These are phyloP conservation scores for Rhagonycha lutea DNA, from an alignment of 2,888 invertebrate species.

Conservation along the genomic window DNA sequence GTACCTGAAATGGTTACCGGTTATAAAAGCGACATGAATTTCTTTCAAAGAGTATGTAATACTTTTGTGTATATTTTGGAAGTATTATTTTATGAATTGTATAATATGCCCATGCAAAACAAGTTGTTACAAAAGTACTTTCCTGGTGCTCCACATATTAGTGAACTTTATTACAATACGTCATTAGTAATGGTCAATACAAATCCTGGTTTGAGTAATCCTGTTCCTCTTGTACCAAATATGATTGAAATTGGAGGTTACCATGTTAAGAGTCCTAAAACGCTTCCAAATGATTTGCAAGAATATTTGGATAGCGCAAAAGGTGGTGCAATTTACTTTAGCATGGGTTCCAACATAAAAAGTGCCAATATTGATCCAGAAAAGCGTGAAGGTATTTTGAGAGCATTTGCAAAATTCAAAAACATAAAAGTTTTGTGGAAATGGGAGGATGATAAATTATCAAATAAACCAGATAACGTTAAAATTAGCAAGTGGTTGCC, in stretches of 20 bases:
- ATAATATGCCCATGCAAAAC: slow-evolving; percentile 36
- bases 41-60: slow-evolving; percentile 60
- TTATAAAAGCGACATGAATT: slow-evolving; percentile 56
- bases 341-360: slow-evolving; percentile 63
- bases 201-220: slow-evolving; percentile 58
- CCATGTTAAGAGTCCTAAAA: slow-evolving; percentile 48
- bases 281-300: slow-evolving; percentile 48
- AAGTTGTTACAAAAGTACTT: slow-evolving; percentile 40
- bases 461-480: slow-evolving; percentile 7
- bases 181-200: slow-evolving; percentile 44
- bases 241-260: slow-evolving; percentile 62
- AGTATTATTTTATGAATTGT: slow-evolving; percentile 37
- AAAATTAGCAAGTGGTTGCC: slow-evolving; percentile 8
- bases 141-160: slow-evolving; percentile 39
- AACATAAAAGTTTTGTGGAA: slow-evolving; percentile 48
- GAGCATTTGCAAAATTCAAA: slow-evolving; percentile 44
- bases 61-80: slow-evolving; percentile 41
- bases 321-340: slow-evolving; percentile 61
- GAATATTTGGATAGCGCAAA: slow-evolving; percentile 57
- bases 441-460: slow-evolving; percentile 38
- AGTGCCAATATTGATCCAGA: slow-evolving; percentile 46
- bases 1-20: slow-evolving; percentile 56
- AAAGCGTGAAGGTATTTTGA: slow-evolving; percentile 38
- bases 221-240: slow-evolving; percentile 59
- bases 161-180: slow-evolving; percentile 38